Evolutionary conservation across 2,888 invertebrate genomes (phyloP).

Genomic region (Chorisops tibialis): DNA sequence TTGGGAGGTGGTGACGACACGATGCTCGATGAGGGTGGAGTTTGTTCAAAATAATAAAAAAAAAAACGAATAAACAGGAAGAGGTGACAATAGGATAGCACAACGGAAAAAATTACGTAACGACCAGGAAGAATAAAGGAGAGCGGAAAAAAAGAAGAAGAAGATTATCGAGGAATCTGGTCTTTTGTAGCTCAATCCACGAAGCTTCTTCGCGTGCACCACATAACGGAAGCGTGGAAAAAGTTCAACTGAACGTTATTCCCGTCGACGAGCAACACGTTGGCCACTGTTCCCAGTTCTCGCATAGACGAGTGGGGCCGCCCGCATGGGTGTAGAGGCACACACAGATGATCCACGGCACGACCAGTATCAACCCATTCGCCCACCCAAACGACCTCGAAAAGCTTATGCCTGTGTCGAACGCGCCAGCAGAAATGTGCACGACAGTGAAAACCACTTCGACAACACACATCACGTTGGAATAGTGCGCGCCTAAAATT

Average conservation of each 20-base stretch:
- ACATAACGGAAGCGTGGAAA: constrained; percentile 39
- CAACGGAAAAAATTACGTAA: constrained; percentile 18
- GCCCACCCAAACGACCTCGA: constrained; percentile 7
- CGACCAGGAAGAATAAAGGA: constrained; percentile 8
- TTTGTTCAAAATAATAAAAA: not conserved
- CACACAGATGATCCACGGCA: constrained; percentile 6
- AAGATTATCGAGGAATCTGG: constrained; percentile 7
- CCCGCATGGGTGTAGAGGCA: constrained; percentile 1
- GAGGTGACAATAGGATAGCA: not conserved
- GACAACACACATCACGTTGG: not conserved
- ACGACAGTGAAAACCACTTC: no score
- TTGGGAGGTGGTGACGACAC: not conserved
- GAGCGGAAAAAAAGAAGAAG: constrained; percentile 14
- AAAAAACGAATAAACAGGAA: not conserved
- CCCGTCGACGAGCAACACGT: constrained; percentile 38
- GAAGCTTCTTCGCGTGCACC: constrained; percentile 33
- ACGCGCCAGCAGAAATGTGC: no score
- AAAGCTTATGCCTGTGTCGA: constrained; percentile 2
- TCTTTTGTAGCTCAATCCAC: constrained; percentile 14
- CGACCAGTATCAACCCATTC: not conserved
- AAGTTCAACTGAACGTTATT: constrained; percentile 38
- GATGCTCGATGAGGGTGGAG: not conserved
- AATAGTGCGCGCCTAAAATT: not conserved
- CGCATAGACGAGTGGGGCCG: constrained; percentile 5
- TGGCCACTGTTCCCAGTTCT: constrained; percentile 30